phyloP scores from a whole-genome alignment of 1,140 invertebrate species.

The Drosophila ironensis region DNA sequence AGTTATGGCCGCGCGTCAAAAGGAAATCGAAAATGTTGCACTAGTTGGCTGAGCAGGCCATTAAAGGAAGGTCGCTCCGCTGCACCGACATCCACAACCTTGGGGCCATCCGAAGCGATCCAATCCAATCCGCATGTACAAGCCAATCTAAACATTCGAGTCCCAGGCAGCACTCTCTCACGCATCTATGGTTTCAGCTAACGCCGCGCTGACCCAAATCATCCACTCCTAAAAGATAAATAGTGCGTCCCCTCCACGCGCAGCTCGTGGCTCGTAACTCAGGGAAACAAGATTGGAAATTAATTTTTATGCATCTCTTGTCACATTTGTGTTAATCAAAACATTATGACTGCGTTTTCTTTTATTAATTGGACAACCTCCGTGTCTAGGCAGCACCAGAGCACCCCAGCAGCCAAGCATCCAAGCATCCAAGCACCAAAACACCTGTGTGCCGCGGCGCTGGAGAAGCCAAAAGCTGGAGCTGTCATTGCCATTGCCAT shows the following conservation, averaged over 20 bases:
- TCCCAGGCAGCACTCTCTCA: slow-evolving; percentile 54
- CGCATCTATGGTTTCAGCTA: slow-evolving; percentile 66
- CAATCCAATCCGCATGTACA: slow-evolving; percentile 1
- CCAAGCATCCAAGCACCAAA: no score
- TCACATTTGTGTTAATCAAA: slow-evolving; percentile 79
- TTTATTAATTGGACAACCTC: slow-evolving; percentile 74
- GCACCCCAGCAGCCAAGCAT: neutral
- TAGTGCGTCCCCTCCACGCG: slow-evolving; percentile 6
- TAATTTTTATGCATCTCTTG: slow-evolving; percentile 76
- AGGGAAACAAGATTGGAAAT: slow-evolving; percentile 62
- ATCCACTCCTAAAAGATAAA: slow-evolving; percentile 30
- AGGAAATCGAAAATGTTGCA: slow-evolving; percentile 72
- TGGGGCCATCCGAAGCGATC: slow-evolving; percentile 44
- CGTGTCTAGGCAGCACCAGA: neutral
- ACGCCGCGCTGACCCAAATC: slow-evolving; percentile 61
- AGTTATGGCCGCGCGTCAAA: slow-evolving; percentile 55
- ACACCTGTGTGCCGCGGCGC: no score
- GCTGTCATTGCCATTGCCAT: slow-evolving; percentile 22
- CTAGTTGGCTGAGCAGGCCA: slow-evolving; percentile 58
- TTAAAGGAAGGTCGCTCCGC: slow-evolving; percentile 72
- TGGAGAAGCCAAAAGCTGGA: slow-evolving; percentile 6
- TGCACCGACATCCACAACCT: slow-evolving; percentile 52
- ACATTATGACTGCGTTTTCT: slow-evolving; percentile 77
- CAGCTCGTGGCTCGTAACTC: neutral
- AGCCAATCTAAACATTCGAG: neutral